A percentile compares a stretch with the other conserved stretches of the same genome.
phyloP scores from a whole-genome alignment of 1,140 invertebrate genomes.

The Babylonia areolata region DNA sequence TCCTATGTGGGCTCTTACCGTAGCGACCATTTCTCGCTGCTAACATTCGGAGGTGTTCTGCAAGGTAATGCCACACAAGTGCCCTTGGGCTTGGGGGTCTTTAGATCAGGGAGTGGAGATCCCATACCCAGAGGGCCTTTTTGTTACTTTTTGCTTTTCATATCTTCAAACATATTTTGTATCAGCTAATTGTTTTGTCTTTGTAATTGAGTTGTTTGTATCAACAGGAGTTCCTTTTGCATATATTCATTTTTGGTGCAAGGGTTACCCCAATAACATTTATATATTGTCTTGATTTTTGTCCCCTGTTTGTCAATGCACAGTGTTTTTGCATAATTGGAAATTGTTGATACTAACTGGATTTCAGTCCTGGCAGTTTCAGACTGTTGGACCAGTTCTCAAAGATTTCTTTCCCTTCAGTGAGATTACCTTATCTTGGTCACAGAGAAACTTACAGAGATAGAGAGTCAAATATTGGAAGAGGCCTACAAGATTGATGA shows the following conservation, averaged over 20 bases:
- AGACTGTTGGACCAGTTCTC: background rate
- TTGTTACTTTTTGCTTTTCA: slow-evolving; percentile 8
- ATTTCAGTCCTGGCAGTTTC: background rate
- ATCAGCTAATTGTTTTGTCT: slow-evolving; percentile 27
- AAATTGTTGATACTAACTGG: slow-evolving; percentile 3
- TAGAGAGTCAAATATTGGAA: too few species aligned
- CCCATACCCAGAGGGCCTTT: background rate
- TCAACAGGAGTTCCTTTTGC: background rate
- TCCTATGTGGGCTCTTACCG: slow-evolving; percentile 41
- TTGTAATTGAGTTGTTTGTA: background rate
- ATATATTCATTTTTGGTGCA: background rate
- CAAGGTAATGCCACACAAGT: slow-evolving; percentile 37
- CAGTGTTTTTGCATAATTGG: background rate
- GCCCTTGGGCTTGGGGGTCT: background rate
- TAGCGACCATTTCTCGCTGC: slow-evolving; percentile 36
- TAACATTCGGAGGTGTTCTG: slow-evolving; percentile 29
- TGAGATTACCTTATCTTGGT: too few species aligned
- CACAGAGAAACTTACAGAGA: too few species aligned
- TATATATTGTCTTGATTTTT: slow-evolving; percentile 11
- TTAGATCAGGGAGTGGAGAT: background rate
- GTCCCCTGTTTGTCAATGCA: background rate
- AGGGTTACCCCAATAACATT: background rate
- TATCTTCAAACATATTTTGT: too few species aligned
- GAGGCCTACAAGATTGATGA: too few species aligned
- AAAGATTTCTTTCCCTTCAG: too few species aligned